These are phyloP conservation scores for Alcedo atthis DNA, from an alignment of 2,797 vertebrate species.

Conservation along the genomic window DNA sequence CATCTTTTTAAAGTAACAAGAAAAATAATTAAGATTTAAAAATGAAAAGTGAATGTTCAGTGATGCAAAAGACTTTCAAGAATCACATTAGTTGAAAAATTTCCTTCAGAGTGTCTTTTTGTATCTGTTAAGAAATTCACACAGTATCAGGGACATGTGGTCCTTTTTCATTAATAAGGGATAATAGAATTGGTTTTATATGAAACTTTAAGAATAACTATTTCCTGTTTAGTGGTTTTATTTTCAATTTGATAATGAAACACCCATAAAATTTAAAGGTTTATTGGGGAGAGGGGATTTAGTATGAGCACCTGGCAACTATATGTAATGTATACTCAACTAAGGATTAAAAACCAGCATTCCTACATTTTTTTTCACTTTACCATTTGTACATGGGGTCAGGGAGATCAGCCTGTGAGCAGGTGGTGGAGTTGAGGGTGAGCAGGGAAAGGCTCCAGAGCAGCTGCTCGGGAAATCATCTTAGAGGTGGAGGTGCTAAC, in stretches of 20 bases:
- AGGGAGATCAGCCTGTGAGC: neutral
- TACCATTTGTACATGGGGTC: neutral
- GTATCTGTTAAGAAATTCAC: neutral
- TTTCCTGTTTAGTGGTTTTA: conserved; percentile 38
- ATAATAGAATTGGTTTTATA: conserved; percentile 19
- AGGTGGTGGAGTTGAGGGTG: neutral
- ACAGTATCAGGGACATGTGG: neutral
- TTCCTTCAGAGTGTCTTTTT: neutral
- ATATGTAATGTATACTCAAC: neutral
- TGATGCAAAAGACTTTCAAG: neutral
- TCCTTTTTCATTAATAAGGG: conserved; percentile 18
- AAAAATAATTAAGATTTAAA: neutral
- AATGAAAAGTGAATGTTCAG: neutral
- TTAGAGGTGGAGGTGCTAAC: neutral
- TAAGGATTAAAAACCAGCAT: conserved; percentile 31
- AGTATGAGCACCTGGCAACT: conserved; percentile 39
- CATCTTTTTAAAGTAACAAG: neutral
- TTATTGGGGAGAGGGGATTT: neutral
- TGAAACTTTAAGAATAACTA: conserved; percentile 2
- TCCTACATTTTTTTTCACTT: neutral
- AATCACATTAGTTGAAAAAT: neutral
- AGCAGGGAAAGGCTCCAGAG: neutral
- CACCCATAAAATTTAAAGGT: conserved; percentile 42
- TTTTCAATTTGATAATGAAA: conserved; percentile 55
- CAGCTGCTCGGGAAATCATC: neutral